Conservation (phyloP, 2,113 vertebrate species). For the Piliocolobus tephrosceles region DNA sequence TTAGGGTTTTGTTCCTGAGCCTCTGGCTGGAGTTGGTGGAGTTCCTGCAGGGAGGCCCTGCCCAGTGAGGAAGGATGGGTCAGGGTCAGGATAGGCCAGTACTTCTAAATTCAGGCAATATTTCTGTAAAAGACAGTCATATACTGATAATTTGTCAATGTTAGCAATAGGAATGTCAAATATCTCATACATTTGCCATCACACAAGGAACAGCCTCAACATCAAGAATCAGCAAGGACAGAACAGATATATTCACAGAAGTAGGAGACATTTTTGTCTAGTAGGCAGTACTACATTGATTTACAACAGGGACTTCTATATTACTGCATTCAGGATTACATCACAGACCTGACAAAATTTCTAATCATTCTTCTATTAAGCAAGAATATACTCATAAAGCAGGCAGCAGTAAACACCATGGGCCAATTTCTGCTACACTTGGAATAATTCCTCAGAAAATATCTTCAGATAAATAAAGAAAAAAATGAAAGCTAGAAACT, state of each 20-base stretch:
- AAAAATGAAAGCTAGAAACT: conserved; percentile 92
- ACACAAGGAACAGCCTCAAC: conserved; percentile 94
- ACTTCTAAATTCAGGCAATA: conserved; percentile 88
- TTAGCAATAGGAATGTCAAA: conserved; percentile 85
- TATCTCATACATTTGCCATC: conserved; percentile 90
- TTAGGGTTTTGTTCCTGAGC: no score
- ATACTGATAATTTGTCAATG: conserved; percentile 88
- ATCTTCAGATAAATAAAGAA: conserved; percentile 95
- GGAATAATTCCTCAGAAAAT: conserved; percentile 91
- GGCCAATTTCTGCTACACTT: conserved; percentile 83
- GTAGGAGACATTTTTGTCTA: conserved; percentile 84
- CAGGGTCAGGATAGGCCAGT: conserved; percentile 78
- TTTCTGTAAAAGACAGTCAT: conserved; percentile 86
- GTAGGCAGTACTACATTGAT: conserved; percentile 84
- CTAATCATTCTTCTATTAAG: conserved; percentile 89
- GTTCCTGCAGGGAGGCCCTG: no score
- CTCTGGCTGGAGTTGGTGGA: no score
- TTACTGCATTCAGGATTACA: conserved; percentile 82
- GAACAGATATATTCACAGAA: conserved; percentile 88
- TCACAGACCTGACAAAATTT: conserved; percentile 83
- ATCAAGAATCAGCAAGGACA: conserved; percentile 87
- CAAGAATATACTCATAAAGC: conserved; percentile 91
- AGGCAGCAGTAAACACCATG: conserved; percentile 84
- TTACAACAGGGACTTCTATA: conserved; percentile 85
- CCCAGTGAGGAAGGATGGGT: no score